Evolutionary conservation across 2,797 vertebrate genomes (phyloP).

Genomic region (Sebastes trivittatus): DNA sequence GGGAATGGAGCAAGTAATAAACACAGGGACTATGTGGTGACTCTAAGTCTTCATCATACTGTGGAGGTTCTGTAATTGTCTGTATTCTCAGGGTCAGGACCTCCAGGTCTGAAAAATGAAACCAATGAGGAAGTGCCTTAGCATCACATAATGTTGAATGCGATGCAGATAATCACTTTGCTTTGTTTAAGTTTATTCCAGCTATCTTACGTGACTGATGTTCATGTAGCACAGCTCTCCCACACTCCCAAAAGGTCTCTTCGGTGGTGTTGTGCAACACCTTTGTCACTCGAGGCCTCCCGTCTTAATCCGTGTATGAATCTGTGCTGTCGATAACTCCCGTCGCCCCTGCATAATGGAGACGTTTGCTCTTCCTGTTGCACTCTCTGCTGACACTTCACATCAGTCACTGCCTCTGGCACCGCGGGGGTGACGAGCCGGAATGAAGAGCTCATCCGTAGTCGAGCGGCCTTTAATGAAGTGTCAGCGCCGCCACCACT

Average conservation of each 20-base stretch:
- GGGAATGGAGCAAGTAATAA: neutral
- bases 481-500: conserved; percentile 39
- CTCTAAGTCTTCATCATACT: neutral
- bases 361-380: conserved; percentile 38
- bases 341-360: conserved; percentile 3
- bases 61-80: conserved; percentile 1
- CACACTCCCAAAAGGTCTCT: no score
- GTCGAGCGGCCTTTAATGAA: conserved; percentile 51
- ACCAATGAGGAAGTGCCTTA: no score
- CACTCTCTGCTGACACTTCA: conserved; percentile 15
- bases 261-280: neutral
- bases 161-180: no score
- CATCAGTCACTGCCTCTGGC: conserved; percentile 37
- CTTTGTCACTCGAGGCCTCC: neutral
- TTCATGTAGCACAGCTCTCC: no score
- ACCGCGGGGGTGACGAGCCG: conserved; percentile 23
- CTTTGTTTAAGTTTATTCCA: no score
- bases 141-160: no score
- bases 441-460: conserved; percentile 43
- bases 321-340: conserved; percentile 21
- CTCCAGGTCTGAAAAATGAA: no score
- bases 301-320: neutral
- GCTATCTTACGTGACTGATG: no score
- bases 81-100: neutral
- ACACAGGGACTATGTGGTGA: neutral